Conservation (phyloP, 2,797 vertebrate species). For the Crenichthys baileyi region DNA sequence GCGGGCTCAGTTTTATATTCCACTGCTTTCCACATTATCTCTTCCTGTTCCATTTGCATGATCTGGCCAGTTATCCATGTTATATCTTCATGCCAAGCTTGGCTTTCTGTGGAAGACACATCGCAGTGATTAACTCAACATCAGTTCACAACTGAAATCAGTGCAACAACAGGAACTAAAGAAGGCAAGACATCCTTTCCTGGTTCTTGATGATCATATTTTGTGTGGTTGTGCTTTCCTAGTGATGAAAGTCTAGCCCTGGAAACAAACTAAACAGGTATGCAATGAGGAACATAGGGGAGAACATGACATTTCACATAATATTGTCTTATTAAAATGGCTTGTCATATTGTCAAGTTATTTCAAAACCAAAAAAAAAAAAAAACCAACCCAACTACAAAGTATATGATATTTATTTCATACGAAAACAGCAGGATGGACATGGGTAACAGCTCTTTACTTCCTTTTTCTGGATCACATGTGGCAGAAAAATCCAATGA, state of each 20-base stretch:
- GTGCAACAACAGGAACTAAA: neutral
- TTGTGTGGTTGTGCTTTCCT: neutral
- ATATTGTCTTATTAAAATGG: neutral
- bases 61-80: constrained; percentile 44
- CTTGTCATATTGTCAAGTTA: too few species aligned
- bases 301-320: neutral
- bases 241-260: neutral
- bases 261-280: neutral
- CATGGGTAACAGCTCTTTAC: too few species aligned
- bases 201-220: neutral
- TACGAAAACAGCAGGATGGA: too few species aligned
- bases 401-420: too few species aligned
- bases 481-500: too few species aligned
- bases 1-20: constrained; percentile 12
- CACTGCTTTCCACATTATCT: neutral
- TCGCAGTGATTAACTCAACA: constrained; percentile 1
- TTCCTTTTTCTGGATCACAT: too few species aligned
- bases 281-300: too few species aligned
- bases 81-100: constrained; percentile 97
- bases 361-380: too few species aligned
- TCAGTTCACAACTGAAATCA: neutral
- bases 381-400: too few species aligned
- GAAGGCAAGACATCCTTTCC: neutral
- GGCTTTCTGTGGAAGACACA: constrained; percentile 86
- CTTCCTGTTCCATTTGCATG: constrained; percentile 8